Evolutionary conservation across 2,888 invertebrate species (phyloP).

Genomic region (Gerris lacustris): DNA sequence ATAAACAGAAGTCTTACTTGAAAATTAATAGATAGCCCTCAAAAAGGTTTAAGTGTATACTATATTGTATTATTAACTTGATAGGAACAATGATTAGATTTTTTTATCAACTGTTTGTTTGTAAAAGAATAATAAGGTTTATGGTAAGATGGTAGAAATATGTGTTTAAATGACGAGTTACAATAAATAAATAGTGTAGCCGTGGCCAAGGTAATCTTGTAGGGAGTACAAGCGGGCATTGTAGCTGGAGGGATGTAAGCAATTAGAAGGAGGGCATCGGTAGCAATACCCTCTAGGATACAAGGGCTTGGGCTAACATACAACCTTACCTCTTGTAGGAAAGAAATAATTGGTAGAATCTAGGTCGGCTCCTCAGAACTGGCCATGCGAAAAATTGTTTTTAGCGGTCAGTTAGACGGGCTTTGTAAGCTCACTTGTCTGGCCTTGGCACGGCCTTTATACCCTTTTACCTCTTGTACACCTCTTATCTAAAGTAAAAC

Average conservation of each 20-base stretch:
- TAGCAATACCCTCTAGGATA: neutral
- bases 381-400: slow-evolving; percentile 5
- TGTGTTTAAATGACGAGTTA: too few relatives aligned
- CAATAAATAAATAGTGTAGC: too few relatives aligned
- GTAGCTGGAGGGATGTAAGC: neutral
- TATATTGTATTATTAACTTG: too few relatives aligned
- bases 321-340: neutral
- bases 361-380: slow-evolving; percentile 1
- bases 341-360: slow-evolving; percentile 3
- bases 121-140: too few relatives aligned
- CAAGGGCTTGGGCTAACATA: neutral
- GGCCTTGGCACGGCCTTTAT: neutral
- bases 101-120: too few relatives aligned
- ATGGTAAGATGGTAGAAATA: too few relatives aligned
- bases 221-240: neutral
- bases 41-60: too few relatives aligned
- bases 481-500: neutral
- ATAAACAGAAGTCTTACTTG: too few relatives aligned
- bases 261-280: neutral
- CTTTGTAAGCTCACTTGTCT: neutral
- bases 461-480: neutral
- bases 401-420: neutral
- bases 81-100: too few relatives aligned
- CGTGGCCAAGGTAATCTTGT: too few relatives aligned
- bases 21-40: too few relatives aligned